Evolutionary conservation across 1,140 invertebrate genomes (phyloP).

Genomic region (Colletes latitarsis): DNA sequence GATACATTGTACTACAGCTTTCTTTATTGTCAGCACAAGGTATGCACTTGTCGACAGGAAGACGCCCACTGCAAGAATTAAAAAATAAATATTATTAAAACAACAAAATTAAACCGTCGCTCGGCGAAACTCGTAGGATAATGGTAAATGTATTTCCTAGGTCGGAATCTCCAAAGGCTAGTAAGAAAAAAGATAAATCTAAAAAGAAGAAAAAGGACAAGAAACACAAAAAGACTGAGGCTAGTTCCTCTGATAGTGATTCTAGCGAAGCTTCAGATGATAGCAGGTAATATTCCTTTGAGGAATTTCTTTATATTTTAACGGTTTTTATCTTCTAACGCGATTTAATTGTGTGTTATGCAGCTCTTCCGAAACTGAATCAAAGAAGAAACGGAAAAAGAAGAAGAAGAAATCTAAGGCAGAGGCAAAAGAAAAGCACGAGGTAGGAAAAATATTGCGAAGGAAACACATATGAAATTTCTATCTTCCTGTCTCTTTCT

Average conservation of each 20-base stretch:
- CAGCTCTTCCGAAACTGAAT: conserved; percentile 73
- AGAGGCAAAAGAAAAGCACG: conserved; percentile 73
- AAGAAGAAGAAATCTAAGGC: conserved; percentile 74
- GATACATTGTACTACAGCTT: conserved; percentile 69
- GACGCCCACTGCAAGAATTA: conserved; percentile 77
- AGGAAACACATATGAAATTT: conserved; percentile 39
- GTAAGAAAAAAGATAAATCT: conserved; percentile 78
- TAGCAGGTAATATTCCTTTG: conserved; percentile 67
- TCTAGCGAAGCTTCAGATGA: conserved; percentile 76
- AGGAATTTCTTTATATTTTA: no score
- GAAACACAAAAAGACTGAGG: conserved; percentile 75
- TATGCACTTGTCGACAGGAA: conserved; percentile 79
- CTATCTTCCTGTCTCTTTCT: conserved; percentile 51
- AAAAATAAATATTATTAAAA: conserved; percentile 61
- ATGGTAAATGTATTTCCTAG: conserved; percentile 68
- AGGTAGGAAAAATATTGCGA: conserved; percentile 70
- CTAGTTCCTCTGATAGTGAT: conserved; percentile 74
- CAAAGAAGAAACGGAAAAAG: conserved; percentile 76
- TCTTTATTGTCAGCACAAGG: conserved; percentile 79
- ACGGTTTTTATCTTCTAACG: neutral
- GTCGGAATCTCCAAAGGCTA: conserved; percentile 76
- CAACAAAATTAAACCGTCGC: conserved; percentile 48
- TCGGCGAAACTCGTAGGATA: conserved; percentile 31
- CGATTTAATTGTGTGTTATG: conserved; percentile 5
- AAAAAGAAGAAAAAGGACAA: conserved; percentile 78